phyloP scores from a whole-genome alignment of 2,113 vertebrate species.

The Myrmecophaga tridactyla region DNA sequence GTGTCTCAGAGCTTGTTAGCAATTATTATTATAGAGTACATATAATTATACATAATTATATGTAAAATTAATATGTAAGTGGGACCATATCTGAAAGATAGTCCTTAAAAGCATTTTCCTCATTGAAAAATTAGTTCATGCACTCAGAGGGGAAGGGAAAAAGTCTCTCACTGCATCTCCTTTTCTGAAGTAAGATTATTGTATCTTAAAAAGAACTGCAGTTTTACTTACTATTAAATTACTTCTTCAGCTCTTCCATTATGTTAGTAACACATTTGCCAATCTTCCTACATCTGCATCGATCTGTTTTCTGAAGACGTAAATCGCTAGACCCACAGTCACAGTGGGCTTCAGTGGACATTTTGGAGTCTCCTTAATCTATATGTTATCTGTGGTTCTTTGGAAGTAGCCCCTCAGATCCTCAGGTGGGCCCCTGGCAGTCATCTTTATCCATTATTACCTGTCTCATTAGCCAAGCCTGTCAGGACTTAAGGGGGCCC shows the following conservation, averaged over 20 bases:
- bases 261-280: not conserved
- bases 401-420: not conserved
- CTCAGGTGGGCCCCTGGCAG: not conserved
- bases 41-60: no score
- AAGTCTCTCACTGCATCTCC: not conserved
- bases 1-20: not conserved
- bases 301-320: not conserved
- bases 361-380: not conserved
- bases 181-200: not conserved
- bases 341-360: not conserved
- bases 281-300: not conserved
- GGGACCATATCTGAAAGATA: not conserved
- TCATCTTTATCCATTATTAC: not conserved
- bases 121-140: not conserved
- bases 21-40: not conserved
- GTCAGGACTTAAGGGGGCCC: not conserved
- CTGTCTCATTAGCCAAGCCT: not conserved
- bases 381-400: not conserved
- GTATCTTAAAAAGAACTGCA: not conserved
- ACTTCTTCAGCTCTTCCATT: not conserved
- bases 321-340: not conserved
- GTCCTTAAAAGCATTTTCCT: constrained; percentile 14
- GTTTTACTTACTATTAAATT: not conserved
- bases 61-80: not conserved
- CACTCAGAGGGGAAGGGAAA: not conserved